Evolutionary conservation across 2,888 invertebrate species (phyloP).

Genomic region (Megastigmus dorsalis): DNA sequence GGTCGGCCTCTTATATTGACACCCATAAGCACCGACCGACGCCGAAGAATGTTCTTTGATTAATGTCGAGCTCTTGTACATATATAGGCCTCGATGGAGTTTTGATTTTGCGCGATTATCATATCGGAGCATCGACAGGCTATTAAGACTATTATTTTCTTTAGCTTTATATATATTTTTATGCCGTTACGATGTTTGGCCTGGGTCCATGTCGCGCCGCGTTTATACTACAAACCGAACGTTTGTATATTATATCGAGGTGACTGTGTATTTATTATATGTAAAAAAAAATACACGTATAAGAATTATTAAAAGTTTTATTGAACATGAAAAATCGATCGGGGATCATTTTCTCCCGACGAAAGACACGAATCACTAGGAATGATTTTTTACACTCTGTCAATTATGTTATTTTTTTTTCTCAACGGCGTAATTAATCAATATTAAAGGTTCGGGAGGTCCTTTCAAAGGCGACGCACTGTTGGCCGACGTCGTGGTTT

Average conservation of each 20-base stretch:
- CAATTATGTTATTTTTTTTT: slow-evolving; percentile 41
- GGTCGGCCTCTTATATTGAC: slow-evolving; percentile 43
- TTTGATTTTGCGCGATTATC: slow-evolving; percentile 15
- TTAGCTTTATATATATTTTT: too few relatives aligned
- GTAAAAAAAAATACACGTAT: too few relatives aligned
- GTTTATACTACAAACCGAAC: too few relatives aligned
- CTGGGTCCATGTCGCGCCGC: too few relatives aligned
- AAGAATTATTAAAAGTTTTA: too few relatives aligned
- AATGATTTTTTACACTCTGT: slow-evolving; percentile 35
- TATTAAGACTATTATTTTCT: too few relatives aligned
- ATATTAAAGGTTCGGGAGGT: slow-evolving; percentile 19
- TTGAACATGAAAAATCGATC: too few relatives aligned
- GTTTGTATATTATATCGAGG: too few relatives aligned
- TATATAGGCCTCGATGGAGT: not conserved
- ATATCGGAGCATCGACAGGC: too few relatives aligned
- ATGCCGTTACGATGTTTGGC: too few relatives aligned
- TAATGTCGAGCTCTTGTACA: not conserved
- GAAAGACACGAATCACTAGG: slow-evolving; percentile 1
- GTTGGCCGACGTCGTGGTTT: not conserved
- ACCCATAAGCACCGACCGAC: not conserved
- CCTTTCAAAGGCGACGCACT: slow-evolving; percentile 11
- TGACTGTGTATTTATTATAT: too few relatives aligned
- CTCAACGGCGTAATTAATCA: slow-evolving; percentile 53
- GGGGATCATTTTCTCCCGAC: too few relatives aligned
- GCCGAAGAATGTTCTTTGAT: slow-evolving; percentile 65